Evolutionary conservation across 2,113 vertebrate genomes (phyloP).

Genomic region (Myotis davidii): DNA sequence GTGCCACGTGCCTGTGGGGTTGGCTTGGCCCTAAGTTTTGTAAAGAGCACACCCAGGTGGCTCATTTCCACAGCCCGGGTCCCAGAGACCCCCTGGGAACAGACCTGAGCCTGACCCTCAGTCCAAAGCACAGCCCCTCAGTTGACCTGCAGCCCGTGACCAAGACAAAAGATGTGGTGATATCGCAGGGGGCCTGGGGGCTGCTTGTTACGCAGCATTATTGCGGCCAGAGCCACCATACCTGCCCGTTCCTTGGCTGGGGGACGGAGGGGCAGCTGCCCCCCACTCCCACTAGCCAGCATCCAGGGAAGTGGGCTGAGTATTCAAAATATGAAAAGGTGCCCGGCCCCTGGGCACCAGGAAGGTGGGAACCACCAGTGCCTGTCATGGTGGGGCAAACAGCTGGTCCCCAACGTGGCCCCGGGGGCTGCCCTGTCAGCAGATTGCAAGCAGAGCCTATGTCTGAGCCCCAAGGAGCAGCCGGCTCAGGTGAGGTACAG

Average conservation of each 20-base stretch:
- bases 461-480: slow-evolving; percentile 53
- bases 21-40: no score
- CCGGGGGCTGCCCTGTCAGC: neutral
- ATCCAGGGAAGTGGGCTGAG: neutral
- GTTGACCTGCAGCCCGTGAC: neutral
- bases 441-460: neutral
- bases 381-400: neutral
- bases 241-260: neutral
- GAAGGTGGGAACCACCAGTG: neutral
- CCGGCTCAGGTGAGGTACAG: slow-evolving; percentile 73
- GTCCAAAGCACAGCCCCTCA: neutral
- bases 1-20: neutral
- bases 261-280: neutral
- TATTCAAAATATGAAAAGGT: fast-evolving
- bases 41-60: neutral
- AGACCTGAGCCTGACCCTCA: no score
- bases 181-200: no score
- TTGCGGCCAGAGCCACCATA: fast-evolving
- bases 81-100: neutral
- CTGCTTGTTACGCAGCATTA: neutral
- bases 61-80: neutral
- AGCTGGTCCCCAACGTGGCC: neutral
- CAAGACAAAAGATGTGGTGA: neutral
- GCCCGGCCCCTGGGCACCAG: fast-evolving
- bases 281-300: fast-evolving